Evolutionary conservation across 1,140 invertebrate genomes (phyloP), one percentile per base, ranked within the genome.

Genomic region (Rhynchophorus ferrugineus): DNA sequence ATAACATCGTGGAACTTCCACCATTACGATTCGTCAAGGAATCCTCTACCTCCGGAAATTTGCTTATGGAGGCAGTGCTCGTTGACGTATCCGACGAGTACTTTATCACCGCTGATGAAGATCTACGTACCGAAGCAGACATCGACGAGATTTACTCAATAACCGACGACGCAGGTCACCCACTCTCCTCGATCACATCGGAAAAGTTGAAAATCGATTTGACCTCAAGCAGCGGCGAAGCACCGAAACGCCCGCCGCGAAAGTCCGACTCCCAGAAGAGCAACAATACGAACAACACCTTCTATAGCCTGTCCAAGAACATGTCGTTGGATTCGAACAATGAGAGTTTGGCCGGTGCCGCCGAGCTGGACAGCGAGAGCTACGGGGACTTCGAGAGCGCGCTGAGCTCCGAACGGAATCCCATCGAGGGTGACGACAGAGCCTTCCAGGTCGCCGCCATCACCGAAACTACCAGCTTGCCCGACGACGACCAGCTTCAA

Each of bases 41-140:
- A 73, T 87, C 88, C 0, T 90, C 89, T 0, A 87, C 82, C 18
- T 88, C 88, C 1, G 87, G 89, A 13, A 89, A 90, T 68, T 71
- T 92, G 3, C 64, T 90, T 0, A 90, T 92, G 87, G 89, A 93
- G 74, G 89, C 89, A 1, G 85, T 92, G 13, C 84, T 94, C 2
- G 91, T 93, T 43, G 90, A 94, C 60, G 87, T 94, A n/a, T 82
- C 85, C 0, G 85, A 85, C 6, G 86, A 89, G 60, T 88, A 87
- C 58, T 89, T 88, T 60, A 72, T 76, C 0, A 74, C 78, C 14
- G 80, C 80, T 1, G 86, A 88, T 68, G 86, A 87, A 63, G 87
- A 89, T 69, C 71, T 85, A 49, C 76, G 85, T 47, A 91, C 88
- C 1, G 88, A 91, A 72, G 87, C 85, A 0, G 88, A 89, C 57